Conservation (phyloP, 2,113 vertebrate species). For the Bagarius yarrelli region DNA sequence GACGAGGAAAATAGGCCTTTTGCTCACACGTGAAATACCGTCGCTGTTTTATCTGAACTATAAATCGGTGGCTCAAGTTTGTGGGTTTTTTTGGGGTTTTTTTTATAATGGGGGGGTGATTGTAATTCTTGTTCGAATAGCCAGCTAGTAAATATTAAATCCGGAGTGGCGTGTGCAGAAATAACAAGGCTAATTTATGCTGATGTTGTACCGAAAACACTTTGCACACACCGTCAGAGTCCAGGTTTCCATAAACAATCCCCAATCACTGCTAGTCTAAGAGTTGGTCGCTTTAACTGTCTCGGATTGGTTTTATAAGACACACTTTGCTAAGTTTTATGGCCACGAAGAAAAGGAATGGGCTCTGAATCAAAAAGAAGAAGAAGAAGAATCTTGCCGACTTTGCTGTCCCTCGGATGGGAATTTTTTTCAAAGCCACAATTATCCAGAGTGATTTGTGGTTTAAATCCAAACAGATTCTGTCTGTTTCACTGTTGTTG, state of each 20-base stretch:
- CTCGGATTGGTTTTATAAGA: background rate
- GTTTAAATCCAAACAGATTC: constrained; percentile 49
- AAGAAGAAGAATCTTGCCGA: constrained; percentile 20
- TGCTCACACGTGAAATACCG: constrained; percentile 42
- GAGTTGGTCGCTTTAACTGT: background rate
- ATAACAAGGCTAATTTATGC: constrained; percentile 66
- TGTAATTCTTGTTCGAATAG: constrained; percentile 57
- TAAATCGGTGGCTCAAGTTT: constrained; percentile 57
- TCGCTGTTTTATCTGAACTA: constrained; percentile 52
- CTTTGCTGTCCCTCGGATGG: constrained; percentile 54
- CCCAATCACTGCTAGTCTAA: constrained; percentile 21
- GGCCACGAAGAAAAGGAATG: background rate
- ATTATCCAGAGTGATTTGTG: constrained; percentile 60
- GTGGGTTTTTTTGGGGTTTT: constrained; percentile 24
- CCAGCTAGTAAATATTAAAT: constrained; percentile 54
- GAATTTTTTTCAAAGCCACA: constrained; percentile 53
- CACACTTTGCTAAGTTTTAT: background rate
- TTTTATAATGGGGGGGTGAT: constrained; percentile 50
- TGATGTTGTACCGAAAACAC: constrained; percentile 63
- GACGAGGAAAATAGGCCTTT: constrained; percentile 39
- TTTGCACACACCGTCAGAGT: constrained; percentile 61
- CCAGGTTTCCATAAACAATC: constrained; percentile 51
- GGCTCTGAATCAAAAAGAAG: background rate
- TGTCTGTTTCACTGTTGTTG: constrained; percentile 53
- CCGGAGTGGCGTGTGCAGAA: constrained; percentile 37